Conservation (phyloP, 2,113 vertebrate genomes). For the Grantiella picta region DNA sequence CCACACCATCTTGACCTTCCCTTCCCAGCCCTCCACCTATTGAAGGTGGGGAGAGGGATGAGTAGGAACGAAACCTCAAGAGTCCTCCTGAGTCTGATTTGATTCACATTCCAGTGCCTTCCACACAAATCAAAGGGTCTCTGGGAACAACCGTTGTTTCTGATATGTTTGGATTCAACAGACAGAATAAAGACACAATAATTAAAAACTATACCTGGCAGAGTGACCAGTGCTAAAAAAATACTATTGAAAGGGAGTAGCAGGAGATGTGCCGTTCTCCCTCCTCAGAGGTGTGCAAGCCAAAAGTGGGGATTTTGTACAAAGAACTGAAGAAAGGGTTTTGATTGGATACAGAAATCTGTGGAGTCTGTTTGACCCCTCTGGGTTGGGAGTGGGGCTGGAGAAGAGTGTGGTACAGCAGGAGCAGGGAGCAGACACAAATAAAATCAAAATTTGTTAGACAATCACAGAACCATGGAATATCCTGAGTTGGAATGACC, state of each 20-base stretch:
- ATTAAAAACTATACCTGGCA: background rate
- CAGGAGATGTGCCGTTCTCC: background rate
- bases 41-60: background rate
- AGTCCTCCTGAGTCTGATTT: background rate
- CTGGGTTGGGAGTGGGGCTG: background rate
- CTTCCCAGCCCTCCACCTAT: background rate
- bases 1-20: background rate
- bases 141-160: background rate
- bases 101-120: background rate
- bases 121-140: background rate
- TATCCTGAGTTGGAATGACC: background rate
- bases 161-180: background rate
- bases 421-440: background rate
- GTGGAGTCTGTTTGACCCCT: background rate
- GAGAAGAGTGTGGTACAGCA: background rate
- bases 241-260: background rate
- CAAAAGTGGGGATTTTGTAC: background rate
- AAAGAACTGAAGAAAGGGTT: background rate
- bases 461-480: too few species aligned
- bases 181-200: background rate
- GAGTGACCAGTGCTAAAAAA: background rate
- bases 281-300: background rate
- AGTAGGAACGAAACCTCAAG: background rate
- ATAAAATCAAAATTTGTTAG: background rate
- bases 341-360: background rate